Base-by-base conservation (phyloP, 1,140 invertebrate species). In the Trissolcus basalis region DNA sequence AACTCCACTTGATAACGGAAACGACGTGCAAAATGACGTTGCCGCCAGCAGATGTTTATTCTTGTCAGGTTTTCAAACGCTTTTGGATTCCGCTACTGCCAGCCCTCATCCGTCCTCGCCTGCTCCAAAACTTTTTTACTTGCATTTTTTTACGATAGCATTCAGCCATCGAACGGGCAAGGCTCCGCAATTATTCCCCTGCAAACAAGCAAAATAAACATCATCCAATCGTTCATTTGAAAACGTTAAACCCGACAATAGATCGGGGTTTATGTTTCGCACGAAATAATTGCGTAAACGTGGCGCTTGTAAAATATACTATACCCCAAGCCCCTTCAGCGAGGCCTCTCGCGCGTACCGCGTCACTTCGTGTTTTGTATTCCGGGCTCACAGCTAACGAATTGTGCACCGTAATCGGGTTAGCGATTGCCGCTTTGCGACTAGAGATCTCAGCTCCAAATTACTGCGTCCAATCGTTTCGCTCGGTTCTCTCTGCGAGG, bases 351-450 rank as follows among this genome's bases (percentile, higher is more conserved):
- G 27, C 47, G 41, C 41, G 8, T 59, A 9, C 13, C 60, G 60
- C n/a, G 53, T 65, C 55, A 43, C 49, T 51, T 65, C 51, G 70
- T 65, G 51, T 33, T 70, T 77, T 48, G 60, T 65, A 70, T 65
- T 63, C 65, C 39, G 36, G 7, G 0, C 43, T 55, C 61, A 60
- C 11, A 70, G 27, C 54, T 70, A 65, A 65, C 65, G 47, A 70
- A 76, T 68, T 50, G 58, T 59, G 35, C 61, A 45, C 44, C 12
- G 54, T 19, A 45, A 69, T 53, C 67, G 55, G 33, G 65, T 9
- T 49, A 44, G 45, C 55, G 61, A 73, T 73, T 72, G 36, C 43
- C 35, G 48, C 19, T 64, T 58, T 35, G 39, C 41, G 43, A 14
- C 41, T 50, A 0, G 9, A 54, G 33, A 36, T 64, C 55, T 36